Base-by-base conservation (phyloP, 2,113 vertebrate genomes). In the pig (Sus scrofa) region DNA sequence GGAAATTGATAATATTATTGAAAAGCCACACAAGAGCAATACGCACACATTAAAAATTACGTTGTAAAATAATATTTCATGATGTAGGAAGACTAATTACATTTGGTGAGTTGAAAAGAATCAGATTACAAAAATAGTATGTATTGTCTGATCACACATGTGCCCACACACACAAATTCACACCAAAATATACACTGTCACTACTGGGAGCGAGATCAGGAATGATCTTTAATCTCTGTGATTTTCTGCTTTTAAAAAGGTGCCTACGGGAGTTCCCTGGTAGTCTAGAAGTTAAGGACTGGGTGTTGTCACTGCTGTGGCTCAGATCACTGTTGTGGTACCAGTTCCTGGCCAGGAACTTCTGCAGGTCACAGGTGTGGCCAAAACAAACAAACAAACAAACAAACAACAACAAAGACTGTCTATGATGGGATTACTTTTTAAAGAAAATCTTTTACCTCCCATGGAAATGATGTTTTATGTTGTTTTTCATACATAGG, bases 41-140 rank as follows among this genome's bases (percentile, higher is more conserved):
- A 70, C 65, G 22, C 39, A 90, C 65, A 56, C 37, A 34, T 32
- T 87, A 22, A 63, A 85, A 70, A 58, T 50, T 44, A 73, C 62
- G 10, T 74, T 83, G 37, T 63, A 62, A 92, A 71, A 56, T 78
- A 54, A n/a, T 54, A 90, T 83, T 88, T 86, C 63, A 75, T 79
- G 75, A 78, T 52, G 18, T 70, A 87, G 63, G 44, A 90, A 73
- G 73, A 50, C 37, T 70, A 70, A 27, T 54, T 70, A 6, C 52
- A 50, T 86, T 74, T 87, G 62, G 65, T 94, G 73, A 73, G 34
- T 30, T 65, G n/a, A 24, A 71, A 71, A 70, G 39, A 77, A 56
- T 79, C 50, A 37, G 58, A 50, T 87, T 83, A 73, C 20, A 78
- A 82, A 82, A 86, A 37, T 27, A 6, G 68, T 68, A 3, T 34